Conservation (phyloP, 2,113 vertebrate genomes). For the Oncorhynchus clarkii region DNA sequence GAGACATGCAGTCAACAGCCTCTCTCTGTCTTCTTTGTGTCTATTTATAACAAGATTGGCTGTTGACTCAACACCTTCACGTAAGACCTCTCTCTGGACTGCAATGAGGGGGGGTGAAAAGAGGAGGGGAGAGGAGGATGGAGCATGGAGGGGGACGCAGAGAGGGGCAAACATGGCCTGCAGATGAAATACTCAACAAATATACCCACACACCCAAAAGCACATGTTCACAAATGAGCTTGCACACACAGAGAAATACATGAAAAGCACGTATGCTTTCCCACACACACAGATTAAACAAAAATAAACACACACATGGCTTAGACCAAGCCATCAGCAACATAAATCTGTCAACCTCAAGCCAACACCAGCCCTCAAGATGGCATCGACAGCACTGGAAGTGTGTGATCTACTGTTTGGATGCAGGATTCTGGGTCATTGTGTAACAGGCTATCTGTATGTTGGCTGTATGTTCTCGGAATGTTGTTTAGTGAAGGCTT, state of each 20-base stretch:
- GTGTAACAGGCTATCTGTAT: not conserved
- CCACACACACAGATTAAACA: no score
- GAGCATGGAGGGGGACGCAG: not conserved
- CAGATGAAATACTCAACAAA: no score
- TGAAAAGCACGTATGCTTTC: no score
- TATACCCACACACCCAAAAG: no score
- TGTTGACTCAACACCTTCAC: no score
- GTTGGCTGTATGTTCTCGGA: slow-evolving; percentile 42
- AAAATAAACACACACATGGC: not conserved
- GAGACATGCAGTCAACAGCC: no score
- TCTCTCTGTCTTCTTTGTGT: no score
- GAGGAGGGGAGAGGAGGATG: not conserved
- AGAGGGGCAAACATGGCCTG: no score
- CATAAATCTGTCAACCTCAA: not conserved
- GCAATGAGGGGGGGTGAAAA: not conserved
- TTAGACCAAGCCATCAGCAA: not conserved
- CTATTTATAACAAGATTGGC: no score
- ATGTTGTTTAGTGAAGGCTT: slow-evolving; percentile 1
- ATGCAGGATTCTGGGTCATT: not conserved
- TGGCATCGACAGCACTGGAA: slow-evolving; percentile 10
- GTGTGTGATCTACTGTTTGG: not conserved
- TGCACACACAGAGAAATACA: no score
- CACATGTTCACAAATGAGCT: no score
- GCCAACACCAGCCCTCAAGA: slow-evolving; percentile 10
- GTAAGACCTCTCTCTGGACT: no score